Conservation (phyloP, 2,113 vertebrate genomes). For the Cepphus grylle region DNA sequence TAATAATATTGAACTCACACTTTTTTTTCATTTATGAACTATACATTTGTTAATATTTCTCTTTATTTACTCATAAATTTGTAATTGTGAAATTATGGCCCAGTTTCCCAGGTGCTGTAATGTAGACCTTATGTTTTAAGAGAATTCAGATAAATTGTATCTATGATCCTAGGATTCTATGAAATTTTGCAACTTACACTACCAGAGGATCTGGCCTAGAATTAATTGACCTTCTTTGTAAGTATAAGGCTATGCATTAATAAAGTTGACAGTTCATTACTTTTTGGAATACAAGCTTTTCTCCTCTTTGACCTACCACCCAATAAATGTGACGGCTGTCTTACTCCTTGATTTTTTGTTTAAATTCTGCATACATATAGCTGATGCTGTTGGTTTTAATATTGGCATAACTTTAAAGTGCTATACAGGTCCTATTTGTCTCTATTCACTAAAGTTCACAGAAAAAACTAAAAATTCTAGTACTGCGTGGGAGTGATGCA, state of each 20-base stretch:
- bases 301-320: neutral
- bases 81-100: neutral
- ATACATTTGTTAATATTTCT: neutral
- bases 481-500: neutral
- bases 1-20: neutral
- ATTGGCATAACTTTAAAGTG: neutral
- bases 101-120: neutral
- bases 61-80: neutral
- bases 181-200: neutral
- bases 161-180: neutral
- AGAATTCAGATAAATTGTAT: neutral
- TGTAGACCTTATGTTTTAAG: neutral
- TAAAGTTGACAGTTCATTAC: neutral
- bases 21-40: neutral
- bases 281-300: neutral
- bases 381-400: neutral
- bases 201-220: neutral
- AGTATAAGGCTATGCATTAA: neutral
- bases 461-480: neutral
- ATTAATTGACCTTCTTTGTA: neutral
- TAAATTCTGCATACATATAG: neutral
- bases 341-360: neutral
- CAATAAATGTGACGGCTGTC: neutral
- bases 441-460: neutral
- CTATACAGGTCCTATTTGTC: neutral